A percentile compares a stretch with the other conserved stretches of the same genome.
Evolutionary conservation across 2,113 vertebrate species (phyloP).

Genomic region (Romanogobio albipinnatus): DNA sequence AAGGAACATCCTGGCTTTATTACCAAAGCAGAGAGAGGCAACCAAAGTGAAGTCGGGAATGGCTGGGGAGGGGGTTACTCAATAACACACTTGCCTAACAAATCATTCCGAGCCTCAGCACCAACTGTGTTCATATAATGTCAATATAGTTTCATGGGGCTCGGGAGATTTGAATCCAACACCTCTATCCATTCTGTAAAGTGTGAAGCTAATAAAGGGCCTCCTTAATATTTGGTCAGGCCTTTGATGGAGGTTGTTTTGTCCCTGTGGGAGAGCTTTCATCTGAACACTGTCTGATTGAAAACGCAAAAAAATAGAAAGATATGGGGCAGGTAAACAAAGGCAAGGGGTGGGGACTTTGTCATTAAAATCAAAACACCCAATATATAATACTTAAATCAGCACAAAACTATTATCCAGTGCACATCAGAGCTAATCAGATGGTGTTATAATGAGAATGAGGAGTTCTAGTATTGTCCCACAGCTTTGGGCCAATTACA

Average conservation of each 20-base stretch:
- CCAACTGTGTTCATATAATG: conserved; percentile 51
- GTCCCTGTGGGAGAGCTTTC: conserved; percentile 47
- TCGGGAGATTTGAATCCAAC: conserved; percentile 59
- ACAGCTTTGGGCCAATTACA: conserved; percentile 87
- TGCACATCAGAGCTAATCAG: conserved; percentile 78
- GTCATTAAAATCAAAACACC: conserved; percentile 58
- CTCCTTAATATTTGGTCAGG: conserved; percentile 59
- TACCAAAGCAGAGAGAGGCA: conserved; percentile 45
- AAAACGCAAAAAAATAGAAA: conserved; percentile 7
- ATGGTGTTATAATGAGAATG: conserved; percentile 87
- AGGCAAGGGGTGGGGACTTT: conserved; percentile 50
- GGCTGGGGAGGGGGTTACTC: conserved; percentile 34
- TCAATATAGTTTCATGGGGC: conserved; percentile 67
- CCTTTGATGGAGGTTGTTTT: conserved; percentile 62
- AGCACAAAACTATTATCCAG: conserved; percentile 66
- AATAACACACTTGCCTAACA: conserved; percentile 55
- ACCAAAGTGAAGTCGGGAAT: neutral
- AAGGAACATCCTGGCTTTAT: conserved; percentile 53
- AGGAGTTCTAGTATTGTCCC: conserved; percentile 83
- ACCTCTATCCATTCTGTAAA: conserved; percentile 54
- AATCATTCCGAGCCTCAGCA: conserved; percentile 49
- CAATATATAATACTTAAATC: conserved; percentile 66
- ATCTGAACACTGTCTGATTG: conserved; percentile 47
- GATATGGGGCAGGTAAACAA: conserved; percentile 58
- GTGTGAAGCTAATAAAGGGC: conserved; percentile 65